Conservation (phyloP, 2,797 vertebrate species). For the Neosalanx taihuensis region DNA sequence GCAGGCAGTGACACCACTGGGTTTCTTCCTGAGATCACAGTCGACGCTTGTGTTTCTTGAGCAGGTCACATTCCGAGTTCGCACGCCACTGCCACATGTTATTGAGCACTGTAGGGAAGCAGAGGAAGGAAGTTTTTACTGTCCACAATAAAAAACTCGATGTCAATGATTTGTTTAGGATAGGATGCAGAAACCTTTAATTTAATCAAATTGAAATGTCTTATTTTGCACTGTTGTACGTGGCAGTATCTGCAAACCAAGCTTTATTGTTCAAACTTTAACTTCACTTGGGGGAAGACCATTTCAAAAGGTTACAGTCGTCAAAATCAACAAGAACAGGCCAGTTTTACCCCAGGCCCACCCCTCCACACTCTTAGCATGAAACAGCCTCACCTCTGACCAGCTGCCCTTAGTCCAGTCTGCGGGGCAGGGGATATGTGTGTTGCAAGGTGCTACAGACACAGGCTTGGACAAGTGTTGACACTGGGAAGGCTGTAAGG, state of each 20-base stretch:
- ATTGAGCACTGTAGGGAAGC: conserved; percentile 78
- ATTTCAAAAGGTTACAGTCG: not conserved
- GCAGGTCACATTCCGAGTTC: conserved; percentile 75
- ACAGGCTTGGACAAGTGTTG: conserved; percentile 77
- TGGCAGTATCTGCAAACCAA: not conserved
- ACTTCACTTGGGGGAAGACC: not conserved
- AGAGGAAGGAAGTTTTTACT: conserved; percentile 10
- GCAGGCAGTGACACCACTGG: conserved; percentile 60
- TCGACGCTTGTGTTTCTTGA: conserved; percentile 65
- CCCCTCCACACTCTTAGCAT: too few relatives aligned
- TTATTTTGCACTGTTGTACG: too few relatives aligned
- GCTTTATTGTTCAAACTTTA: conserved; percentile 5
- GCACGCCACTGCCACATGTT: conserved; percentile 80
- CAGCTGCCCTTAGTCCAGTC: conserved; percentile 83
- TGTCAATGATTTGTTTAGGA: not conserved
- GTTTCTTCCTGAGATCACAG: conserved; percentile 75
- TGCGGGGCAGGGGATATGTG: conserved; percentile 78
- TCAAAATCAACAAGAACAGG: not conserved
- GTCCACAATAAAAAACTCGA: too few relatives aligned
- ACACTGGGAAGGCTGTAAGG: conserved; percentile 74
- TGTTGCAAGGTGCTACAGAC: conserved; percentile 71
- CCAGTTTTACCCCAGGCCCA: not conserved
- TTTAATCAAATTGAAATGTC: too few relatives aligned
- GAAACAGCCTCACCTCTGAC: conserved; percentile 81
- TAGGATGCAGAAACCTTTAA: not conserved